These are phyloP conservation scores for Danaus melanippus DNA, from an alignment of 1,140 invertebrate genomes.

Conservation along the genomic window DNA sequence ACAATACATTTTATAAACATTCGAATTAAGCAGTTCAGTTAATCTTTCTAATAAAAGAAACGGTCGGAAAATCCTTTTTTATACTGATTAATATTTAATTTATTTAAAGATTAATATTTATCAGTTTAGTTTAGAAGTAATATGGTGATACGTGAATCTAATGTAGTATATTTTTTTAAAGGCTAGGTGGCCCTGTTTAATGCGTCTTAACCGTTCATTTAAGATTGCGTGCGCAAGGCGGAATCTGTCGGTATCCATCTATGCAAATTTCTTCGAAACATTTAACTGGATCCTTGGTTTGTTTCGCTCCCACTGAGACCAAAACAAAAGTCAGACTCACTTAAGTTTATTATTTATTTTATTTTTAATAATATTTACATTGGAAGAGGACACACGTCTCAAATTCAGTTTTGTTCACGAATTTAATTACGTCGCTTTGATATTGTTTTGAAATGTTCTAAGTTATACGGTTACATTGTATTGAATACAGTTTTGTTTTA, in stretches of 20 bases:
- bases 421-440: too few relatives aligned
- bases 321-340: conserved; percentile 38
- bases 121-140: too few relatives aligned
- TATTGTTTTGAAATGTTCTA: too few relatives aligned
- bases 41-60: too few relatives aligned
- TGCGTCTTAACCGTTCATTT: conserved; percentile 17
- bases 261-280: conserved; percentile 69
- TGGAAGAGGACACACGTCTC: conserved; percentile 8
- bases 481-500: background rate
- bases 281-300: conserved; percentile 53
- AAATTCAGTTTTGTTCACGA: too few relatives aligned
- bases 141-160: too few relatives aligned
- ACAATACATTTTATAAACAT: conserved; percentile 15
- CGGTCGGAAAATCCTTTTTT: too few relatives aligned
- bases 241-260: conserved; percentile 60
- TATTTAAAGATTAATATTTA: too few relatives aligned
- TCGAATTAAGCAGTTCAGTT: conserved; percentile 6
- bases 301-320: conserved; percentile 35
- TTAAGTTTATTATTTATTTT: conserved; percentile 20
- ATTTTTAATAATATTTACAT: conserved; percentile 22
- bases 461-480: too few relatives aligned
- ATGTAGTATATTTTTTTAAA: conserved; percentile 6
- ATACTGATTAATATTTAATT: too few relatives aligned
- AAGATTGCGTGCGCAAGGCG: conserved; percentile 50
- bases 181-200: conserved; percentile 12